phyloP scores from a whole-genome alignment of 2,888 invertebrate genomes.

The Hypercompe scribonia region DNA sequence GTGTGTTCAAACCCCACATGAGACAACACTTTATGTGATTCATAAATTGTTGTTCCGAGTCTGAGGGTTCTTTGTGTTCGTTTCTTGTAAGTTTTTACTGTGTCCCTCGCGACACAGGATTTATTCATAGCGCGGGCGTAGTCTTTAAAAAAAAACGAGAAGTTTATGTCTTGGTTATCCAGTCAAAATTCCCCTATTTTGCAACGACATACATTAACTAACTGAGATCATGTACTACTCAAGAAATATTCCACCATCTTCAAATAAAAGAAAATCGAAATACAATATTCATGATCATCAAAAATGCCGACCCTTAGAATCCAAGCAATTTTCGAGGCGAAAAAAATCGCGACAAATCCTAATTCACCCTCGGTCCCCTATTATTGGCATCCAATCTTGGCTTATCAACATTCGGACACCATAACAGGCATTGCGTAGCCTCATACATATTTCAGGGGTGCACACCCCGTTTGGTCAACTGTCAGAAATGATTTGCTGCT shows the following conservation, averaged over 20 bases:
- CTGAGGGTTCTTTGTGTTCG: no score
- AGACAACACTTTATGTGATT: no score
- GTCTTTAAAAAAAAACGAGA: no score
- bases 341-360: slow-evolving; percentile 75
- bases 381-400: slow-evolving; percentile 80
- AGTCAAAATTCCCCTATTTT: slow-evolving; percentile 15
- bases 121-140: no score
- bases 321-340: slow-evolving; percentile 56
- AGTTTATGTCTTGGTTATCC: not conserved
- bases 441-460: slow-evolving; percentile 86
- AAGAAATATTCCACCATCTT: slow-evolving; percentile 34
- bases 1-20: no score
- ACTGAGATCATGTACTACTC: slow-evolving; percentile 34
- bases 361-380: slow-evolving; percentile 71
- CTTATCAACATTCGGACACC: slow-evolving; percentile 87
- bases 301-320: slow-evolving; percentile 59
- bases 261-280: slow-evolving; percentile 51
- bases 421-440: slow-evolving; percentile 83
- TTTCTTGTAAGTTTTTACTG: no score
- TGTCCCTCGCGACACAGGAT: no score
- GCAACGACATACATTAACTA: slow-evolving; percentile 13
- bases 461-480: slow-evolving; percentile 85
- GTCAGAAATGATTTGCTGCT: slow-evolving; percentile 87
- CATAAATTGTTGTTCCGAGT: no score
- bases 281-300: slow-evolving; percentile 58